Base-by-base conservation (phyloP, 2,113 vertebrate species). In the Oxygymnocypris stewartii region DNA sequence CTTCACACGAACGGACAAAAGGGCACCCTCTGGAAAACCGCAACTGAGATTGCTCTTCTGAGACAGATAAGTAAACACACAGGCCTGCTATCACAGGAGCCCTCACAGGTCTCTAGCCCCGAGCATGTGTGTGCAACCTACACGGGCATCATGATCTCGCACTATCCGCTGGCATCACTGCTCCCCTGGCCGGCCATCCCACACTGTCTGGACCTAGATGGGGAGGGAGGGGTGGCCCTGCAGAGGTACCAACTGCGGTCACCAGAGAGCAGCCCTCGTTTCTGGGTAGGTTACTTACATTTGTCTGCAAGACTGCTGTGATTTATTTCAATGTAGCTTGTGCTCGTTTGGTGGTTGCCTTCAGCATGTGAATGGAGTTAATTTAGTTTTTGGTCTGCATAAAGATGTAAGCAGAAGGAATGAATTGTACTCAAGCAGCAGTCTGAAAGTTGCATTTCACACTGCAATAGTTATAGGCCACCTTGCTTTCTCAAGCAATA, bases 221-320 rank as follows among this genome's bases (percentile, higher is more conserved):
- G 91, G 47, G 94, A 94, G 0, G 93, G 92, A 77, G 93, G 94
- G 0, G 93, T 95, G 67, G 86, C 93, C 87, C 93, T 95, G 89
- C 95, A 95, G 92, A 93, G 95, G 88, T 95, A 95, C 91, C 95
- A 95, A 88, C 86, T 92, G 79, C 93, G 93, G 54, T 93, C 87
- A 67, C 93, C 94, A 0, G 95, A 95, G 67, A 93, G 91, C 92
- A 92, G 88, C 90, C 92, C 93, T 0, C 91, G 88, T 54, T 93
- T 93, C 90, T 94, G 93, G 95, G 95, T 96, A 87, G 94, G 95
- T 94, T 25, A 18, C 25, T 61, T 49, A 47, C 47, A 3, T 65
- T 18, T 78, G 11, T 51, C 51, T 28, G 35, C 8, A 73, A 12
- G 35, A 37, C 37, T 73, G 69, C 18, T 40, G 35, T 40, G 35